Percentiles rank a stretch among this genome's conserved stretches.
phyloP scores from a whole-genome alignment of 2,797 vertebrate species.

The Lateolabrax maculatus region DNA sequence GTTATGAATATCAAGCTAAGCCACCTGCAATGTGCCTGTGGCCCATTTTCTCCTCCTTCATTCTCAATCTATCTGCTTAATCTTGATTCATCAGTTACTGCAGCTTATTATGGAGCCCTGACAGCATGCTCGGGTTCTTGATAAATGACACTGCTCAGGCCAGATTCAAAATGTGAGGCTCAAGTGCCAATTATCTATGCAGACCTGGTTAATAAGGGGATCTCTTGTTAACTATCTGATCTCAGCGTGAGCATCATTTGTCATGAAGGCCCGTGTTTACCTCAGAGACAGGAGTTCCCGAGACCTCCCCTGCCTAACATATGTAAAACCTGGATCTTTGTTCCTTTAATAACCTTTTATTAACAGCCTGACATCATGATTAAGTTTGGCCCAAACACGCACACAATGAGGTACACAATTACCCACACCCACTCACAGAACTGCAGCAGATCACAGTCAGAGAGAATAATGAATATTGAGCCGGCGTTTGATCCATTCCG shows the following conservation, averaged over 20 bases:
- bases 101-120: constrained; percentile 94
- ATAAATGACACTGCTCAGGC: constrained; percentile 99
- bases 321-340: constrained; percentile 99
- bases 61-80: constrained; percentile 93
- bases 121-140: constrained; percentile 94
- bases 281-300: constrained; percentile 92
- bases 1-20: constrained; percentile 92
- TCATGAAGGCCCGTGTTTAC: constrained; percentile 94
- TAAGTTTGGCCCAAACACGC: constrained; percentile 91
- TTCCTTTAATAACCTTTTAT: constrained; percentile 99
- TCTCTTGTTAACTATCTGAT: constrained; percentile 99
- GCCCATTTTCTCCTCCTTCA: constrained; percentile 87
- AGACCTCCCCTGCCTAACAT: constrained; percentile 97
- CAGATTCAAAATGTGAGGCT: constrained; percentile 99
- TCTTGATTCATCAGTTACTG: constrained; percentile 98
- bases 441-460: constrained; percentile 88
- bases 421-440: constrained; percentile 70
- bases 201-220: constrained; percentile 99
- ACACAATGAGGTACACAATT: constrained; percentile 82
- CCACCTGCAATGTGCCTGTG: constrained; percentile 90
- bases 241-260: constrained; percentile 97
- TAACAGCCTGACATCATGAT: constrained; percentile 99
- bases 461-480: constrained; percentile 98
- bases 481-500: constrained; percentile 96
- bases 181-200: constrained; percentile 99